These are phyloP conservation scores for Lepidurus packardi DNA, from an alignment of 1,140 invertebrate species.

Conservation along the genomic window DNA sequence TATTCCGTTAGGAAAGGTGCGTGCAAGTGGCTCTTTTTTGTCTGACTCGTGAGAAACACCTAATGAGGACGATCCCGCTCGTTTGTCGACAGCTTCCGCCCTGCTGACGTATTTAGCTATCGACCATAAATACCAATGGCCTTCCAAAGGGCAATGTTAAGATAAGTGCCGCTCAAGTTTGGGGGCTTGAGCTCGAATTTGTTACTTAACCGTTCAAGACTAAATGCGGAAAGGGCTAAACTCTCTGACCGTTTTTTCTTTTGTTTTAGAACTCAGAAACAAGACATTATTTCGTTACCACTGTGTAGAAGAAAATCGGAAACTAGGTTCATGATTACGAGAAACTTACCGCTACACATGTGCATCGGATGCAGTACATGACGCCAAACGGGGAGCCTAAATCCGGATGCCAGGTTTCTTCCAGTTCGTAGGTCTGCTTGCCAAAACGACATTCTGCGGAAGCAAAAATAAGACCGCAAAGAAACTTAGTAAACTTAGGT, in stretches of 20 bases:
- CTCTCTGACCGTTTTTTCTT: too few species aligned
- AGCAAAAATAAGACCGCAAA: slow-evolving; percentile 42
- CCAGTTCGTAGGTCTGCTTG: slow-evolving; percentile 73
- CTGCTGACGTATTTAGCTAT: not conserved
- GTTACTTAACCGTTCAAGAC: too few species aligned
- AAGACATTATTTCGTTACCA: too few species aligned
- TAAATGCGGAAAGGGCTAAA: too few species aligned
- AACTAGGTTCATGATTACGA: not conserved
- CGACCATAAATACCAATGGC: not conserved
- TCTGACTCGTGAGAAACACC: not conserved
- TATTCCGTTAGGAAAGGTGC: too few species aligned
- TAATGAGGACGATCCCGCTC: slow-evolving; percentile 3
- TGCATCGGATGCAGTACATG: slow-evolving; percentile 88
- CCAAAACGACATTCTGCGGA: slow-evolving; percentile 85
- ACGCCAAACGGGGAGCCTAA: slow-evolving; percentile 83
- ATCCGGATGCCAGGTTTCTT: slow-evolving; percentile 82
- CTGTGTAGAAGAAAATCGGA: not conserved
- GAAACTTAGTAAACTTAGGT: not conserved
- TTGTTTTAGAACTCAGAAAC: too few species aligned
- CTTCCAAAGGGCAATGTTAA: not conserved
- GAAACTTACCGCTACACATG: slow-evolving; percentile 78
- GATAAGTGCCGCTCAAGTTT: not conserved
- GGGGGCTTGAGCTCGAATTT: not conserved
- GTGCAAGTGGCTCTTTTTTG: not conserved
- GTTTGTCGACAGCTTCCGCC: not conserved